phyloP scores from a whole-genome alignment of 23 tunicate genomes.

The Ciona savignyi region DNA sequence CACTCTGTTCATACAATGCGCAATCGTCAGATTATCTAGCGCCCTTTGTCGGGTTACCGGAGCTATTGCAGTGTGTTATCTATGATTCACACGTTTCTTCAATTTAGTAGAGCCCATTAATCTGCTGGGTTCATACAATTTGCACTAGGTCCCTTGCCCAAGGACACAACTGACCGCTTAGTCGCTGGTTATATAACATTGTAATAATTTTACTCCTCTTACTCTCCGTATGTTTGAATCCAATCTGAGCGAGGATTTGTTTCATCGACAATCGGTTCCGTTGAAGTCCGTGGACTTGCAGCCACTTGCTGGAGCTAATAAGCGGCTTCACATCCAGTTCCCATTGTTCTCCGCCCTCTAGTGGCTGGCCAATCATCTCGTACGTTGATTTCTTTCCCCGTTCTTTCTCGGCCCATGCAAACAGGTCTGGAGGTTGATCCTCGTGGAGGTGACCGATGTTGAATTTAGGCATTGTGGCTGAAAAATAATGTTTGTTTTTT shows the following conservation, averaged over 20 bases:
- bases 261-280: conserved; percentile 67
- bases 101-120: too few relatives aligned
- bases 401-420: conserved; percentile 83
- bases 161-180: too few relatives aligned
- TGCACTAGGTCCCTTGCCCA: too few relatives aligned
- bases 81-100: too few relatives aligned
- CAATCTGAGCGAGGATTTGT: conserved; percentile 53
- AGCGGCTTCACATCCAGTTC: conserved; percentile 77
- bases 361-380: conserved; percentile 29
- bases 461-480: conserved; percentile 56
- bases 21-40: too few relatives aligned
- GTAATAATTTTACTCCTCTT: too few relatives aligned
- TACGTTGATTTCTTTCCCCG: conserved; percentile 43
- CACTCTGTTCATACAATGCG: too few relatives aligned
- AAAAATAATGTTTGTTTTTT: too few relatives aligned
- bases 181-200: too few relatives aligned
- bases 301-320: conserved; percentile 86
- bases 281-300: conserved; percentile 70
- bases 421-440: conserved; percentile 46
- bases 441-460: conserved; percentile 57
- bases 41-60: too few relatives aligned
- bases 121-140: too few relatives aligned
- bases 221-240: conserved; percentile 56
- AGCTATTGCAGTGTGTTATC: too few relatives aligned
- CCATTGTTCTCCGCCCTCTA: conserved; percentile 29